Conservation (phyloP, 2,888 invertebrate genomes). For the Entomobrya proxima region DNA sequence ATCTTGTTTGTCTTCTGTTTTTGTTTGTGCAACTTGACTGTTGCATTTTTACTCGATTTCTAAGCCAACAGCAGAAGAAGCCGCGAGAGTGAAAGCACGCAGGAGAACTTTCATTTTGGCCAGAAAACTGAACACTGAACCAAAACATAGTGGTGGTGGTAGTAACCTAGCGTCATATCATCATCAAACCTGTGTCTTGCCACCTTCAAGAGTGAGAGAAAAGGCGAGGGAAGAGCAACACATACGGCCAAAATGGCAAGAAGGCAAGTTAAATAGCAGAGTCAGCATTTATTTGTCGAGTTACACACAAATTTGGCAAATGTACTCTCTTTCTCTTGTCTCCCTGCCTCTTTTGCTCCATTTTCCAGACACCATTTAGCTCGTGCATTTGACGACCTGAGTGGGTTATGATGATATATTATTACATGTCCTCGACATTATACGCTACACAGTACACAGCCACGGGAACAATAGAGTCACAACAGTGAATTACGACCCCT, state of each 20-base stretch:
- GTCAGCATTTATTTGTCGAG: slow-evolving; percentile 36
- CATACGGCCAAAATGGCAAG: neutral
- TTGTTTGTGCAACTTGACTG: slow-evolving; percentile 44
- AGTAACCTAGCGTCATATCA: neutral
- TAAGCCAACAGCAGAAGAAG: neutral
- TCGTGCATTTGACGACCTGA: slow-evolving; percentile 55
- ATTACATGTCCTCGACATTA: slow-evolving; percentile 46
- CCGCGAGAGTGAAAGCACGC: neutral
- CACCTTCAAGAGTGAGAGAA: slow-evolving; percentile 10
- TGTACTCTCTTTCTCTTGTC: slow-evolving; percentile 1
- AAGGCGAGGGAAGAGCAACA: neutral
- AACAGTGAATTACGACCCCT: slow-evolving; percentile 54
- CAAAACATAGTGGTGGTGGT: neutral
- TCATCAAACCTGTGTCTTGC: slow-evolving; percentile 28
- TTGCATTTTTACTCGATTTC: slow-evolving; percentile 38
- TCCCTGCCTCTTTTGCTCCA: neutral
- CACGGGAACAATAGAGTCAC: slow-evolving; percentile 52
- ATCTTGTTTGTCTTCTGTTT: slow-evolving; percentile 40
- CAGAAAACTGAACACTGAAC: neutral
- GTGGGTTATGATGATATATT: slow-evolving; percentile 51
- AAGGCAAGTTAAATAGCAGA: slow-evolving; percentile 16
- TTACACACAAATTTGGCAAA: slow-evolving; percentile 55
- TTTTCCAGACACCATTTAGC: slow-evolving; percentile 38
- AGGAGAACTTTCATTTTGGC: neutral
- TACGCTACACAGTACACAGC: neutral